Conservation (phyloP, 2,888 invertebrate genomes). For the Chironomus tentans region DNA sequence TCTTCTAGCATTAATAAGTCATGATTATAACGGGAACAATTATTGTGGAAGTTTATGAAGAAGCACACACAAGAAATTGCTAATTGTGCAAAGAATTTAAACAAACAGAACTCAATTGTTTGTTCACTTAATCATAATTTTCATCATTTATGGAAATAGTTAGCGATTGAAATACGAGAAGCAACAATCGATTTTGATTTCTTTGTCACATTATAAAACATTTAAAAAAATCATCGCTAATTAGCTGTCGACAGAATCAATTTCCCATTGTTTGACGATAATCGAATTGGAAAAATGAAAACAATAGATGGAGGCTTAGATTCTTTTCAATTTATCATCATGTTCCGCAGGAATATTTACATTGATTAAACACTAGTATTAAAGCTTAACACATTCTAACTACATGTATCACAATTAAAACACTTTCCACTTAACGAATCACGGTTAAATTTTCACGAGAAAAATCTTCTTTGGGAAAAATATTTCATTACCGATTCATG, state of each 20-base stretch:
- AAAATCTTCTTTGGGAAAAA: neutral
- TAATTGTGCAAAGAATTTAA: conserved; percentile 25
- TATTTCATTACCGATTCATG: neutral
- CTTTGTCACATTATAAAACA: too few relatives aligned
- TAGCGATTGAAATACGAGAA: neutral
- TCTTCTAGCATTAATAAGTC: neutral
- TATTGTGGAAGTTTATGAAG: neutral
- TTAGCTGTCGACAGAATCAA: too few relatives aligned
- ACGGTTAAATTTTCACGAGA: neutral
- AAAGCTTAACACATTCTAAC: neutral
- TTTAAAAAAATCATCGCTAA: too few relatives aligned
- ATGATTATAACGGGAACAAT: neutral
- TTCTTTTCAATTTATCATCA: neutral
- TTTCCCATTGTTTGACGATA: neutral
- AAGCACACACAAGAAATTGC: neutral
- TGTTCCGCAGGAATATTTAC: neutral
- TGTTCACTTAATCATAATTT: neutral
- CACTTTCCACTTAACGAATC: neutral
- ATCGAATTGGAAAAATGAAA: neutral
- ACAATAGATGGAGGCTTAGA: neutral
- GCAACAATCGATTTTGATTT: too few relatives aligned
- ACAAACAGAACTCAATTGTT: neutral
- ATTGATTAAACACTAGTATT: neutral
- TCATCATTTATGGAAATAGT: neutral
- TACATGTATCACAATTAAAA: neutral